Percentiles rank a stretch among this genome's conserved stretches.
Evolutionary conservation across 2,888 invertebrate genomes (phyloP).

Genomic region (Lottia scabra): DNA sequence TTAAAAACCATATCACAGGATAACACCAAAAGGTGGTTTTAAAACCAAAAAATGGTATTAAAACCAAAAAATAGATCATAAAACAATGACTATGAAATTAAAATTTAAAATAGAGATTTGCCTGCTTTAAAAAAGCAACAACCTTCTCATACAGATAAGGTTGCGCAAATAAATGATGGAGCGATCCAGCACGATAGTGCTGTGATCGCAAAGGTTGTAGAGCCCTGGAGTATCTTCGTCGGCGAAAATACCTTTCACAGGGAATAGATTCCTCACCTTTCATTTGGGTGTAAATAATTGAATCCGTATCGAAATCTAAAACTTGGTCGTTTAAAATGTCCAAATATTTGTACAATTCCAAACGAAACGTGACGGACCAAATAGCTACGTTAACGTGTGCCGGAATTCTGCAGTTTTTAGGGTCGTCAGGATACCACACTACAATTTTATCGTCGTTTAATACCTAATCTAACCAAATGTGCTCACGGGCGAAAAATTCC

Average conservation of each 20-base stretch:
- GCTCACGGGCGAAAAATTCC: not conserved
- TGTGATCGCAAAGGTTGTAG: conserved; percentile 44
- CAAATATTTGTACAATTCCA: conserved; percentile 60
- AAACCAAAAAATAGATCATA: no score
- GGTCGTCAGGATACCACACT: not conserved
- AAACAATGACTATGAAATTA: no score
- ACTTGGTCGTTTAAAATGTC: conserved; percentile 51
- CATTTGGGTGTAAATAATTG: conserved; percentile 50
- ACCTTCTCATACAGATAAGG: no score
- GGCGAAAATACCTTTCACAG: conserved; percentile 26
- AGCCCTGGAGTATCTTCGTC: conserved; percentile 35
- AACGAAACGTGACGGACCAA: conserved; percentile 63
- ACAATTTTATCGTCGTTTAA: not conserved
- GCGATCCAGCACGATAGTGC: conserved; percentile 21
- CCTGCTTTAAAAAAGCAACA: no score
- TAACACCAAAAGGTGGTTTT: no score
- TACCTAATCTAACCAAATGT: not conserved
- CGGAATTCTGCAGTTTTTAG: not conserved
- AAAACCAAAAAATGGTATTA: no score
- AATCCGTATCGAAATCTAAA: conserved; percentile 67
- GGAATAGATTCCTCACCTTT: conserved; percentile 11
- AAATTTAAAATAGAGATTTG: no score
- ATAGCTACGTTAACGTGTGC: conserved; percentile 30
- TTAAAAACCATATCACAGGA: no score
- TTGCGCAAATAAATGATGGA: conserved; percentile 20